phyloP scores from a whole-genome alignment of 2,113 vertebrate genomes.

The Puma concolor region DNA sequence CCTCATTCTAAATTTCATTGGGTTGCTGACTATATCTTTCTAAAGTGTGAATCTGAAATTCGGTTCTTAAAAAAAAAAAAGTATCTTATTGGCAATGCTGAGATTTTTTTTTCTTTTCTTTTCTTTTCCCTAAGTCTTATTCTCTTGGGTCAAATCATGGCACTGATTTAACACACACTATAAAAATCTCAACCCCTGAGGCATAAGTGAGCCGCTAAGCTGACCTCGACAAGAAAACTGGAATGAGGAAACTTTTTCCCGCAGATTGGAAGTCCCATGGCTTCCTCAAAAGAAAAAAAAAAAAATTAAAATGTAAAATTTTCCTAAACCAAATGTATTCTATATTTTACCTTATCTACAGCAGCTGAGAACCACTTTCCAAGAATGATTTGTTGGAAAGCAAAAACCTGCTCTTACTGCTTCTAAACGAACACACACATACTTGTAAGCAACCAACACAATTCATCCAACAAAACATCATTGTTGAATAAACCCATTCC shows the following conservation, averaged over 20 bases:
- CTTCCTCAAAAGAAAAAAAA: conserved; percentile 39
- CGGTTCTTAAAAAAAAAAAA: background rate
- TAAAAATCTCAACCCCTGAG: conserved; percentile 50
- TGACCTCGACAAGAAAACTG: background rate
- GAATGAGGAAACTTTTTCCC: conserved; percentile 3
- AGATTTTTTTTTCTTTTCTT: background rate
- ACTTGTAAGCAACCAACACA: background rate
- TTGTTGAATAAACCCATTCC: background rate
- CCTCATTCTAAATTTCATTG: conserved; percentile 69
- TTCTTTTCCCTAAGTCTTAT: background rate
- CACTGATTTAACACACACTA: conserved; percentile 58
- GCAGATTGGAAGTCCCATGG: background rate
- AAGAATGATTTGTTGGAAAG: background rate
- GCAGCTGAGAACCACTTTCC: background rate
- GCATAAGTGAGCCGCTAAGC: background rate
- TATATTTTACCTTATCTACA: background rate
- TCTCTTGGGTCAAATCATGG: conserved; percentile 54
- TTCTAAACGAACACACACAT: background rate
- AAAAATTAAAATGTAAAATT: conserved; percentile 15
- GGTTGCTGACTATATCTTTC: conserved; percentile 14
- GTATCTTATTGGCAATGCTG: background rate
- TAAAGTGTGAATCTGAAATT: conserved; percentile 59
- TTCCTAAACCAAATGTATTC: conserved; percentile 51
- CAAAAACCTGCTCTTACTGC: background rate
- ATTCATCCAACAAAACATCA: background rate